Evolutionary conservation across 2,888 invertebrate genomes (phyloP), one percentile per base, ranked within the genome.

Genomic region (Odontocolon sp.): DNA sequence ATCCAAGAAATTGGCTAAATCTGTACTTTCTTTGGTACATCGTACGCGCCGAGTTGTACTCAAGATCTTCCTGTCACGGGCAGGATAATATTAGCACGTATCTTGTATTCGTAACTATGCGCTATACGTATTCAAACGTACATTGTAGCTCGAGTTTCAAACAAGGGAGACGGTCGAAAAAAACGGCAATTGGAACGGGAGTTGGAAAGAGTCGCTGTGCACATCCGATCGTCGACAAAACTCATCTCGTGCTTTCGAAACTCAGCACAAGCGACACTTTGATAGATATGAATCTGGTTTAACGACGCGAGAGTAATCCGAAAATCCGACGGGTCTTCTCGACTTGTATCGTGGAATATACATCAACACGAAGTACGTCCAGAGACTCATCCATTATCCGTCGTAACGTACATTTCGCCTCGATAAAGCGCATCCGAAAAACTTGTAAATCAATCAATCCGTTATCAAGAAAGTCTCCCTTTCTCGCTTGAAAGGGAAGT

Each of bases 361-460:
- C 9, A 8, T 63, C n/a, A n/a, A 33, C 11, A 31, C 36, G 31
- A 23, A 33, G 36, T 54, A 11, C 21, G 50, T 18, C 40, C 38
- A 33, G 50, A 64, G 52, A 40, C 76, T 64, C 71, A 77, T 80
- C 71, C 74, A 77, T 77, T 77, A 71, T 69, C 68, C 61, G 5
- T 42, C 47, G 45, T 56, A 67, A 71, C 72, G 70, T 59, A 66
- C 38, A 59, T 59, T 74, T 74, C 63, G 73, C 68, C 47, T 68
- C 56, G 77, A 78, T 77, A 76, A 71, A 40, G 66, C 66, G 75
- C 38, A 57, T 57, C 31, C 36, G n/a, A 38, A 52, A 67, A 75
- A 75, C 70, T 71, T 78, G 71, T 26, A 56, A 77, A 77, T 78
- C 78, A 73, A 80, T 80, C 76, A 78, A 80, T 78, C 76, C 57